phyloP scores from a whole-genome alignment of 2,888 invertebrate species.

The Standfussiana lucernea region DNA sequence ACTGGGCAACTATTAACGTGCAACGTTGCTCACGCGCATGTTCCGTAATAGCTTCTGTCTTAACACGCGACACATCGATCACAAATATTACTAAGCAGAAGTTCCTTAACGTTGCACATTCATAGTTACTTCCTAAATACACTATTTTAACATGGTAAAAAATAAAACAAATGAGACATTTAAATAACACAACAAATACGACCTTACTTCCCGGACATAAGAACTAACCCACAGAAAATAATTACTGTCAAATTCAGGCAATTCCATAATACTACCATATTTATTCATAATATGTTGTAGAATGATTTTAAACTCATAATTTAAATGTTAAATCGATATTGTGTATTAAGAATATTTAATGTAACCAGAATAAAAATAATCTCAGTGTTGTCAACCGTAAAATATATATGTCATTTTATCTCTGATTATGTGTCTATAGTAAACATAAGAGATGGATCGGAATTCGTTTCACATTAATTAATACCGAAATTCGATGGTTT shows the following conservation, averaged over 20 bases:
- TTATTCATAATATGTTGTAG: slow-evolving; percentile 4
- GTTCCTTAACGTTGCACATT: neutral
- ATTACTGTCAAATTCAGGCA: neutral
- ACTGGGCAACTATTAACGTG: slow-evolving; percentile 13
- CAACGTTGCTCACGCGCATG: neutral
- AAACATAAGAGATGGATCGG: neutral
- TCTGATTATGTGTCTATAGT: slow-evolving; percentile 45
- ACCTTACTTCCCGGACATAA: neutral
- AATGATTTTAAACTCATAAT: slow-evolving; percentile 15
- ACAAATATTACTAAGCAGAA: too few relatives aligned
- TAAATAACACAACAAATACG: neutral
- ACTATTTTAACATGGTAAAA: neutral
- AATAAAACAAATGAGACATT: neutral
- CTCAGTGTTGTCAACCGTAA: slow-evolving; percentile 49
- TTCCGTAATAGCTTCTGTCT: too few relatives aligned
- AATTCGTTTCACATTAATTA: neutral
- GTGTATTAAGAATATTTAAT: slow-evolving; percentile 23
- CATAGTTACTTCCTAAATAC: neutral
- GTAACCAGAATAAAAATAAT: slow-evolving; percentile 8
- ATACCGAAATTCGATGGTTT: neutral
- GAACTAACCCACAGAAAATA: neutral
- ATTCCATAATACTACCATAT: slow-evolving; percentile 5
- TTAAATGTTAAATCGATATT: slow-evolving; percentile 28
- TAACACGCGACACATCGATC: neutral
- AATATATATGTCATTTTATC: slow-evolving; percentile 23